Conservation (phyloP, 1,140 invertebrate species). For the Pseudoatta argentina region DNA sequence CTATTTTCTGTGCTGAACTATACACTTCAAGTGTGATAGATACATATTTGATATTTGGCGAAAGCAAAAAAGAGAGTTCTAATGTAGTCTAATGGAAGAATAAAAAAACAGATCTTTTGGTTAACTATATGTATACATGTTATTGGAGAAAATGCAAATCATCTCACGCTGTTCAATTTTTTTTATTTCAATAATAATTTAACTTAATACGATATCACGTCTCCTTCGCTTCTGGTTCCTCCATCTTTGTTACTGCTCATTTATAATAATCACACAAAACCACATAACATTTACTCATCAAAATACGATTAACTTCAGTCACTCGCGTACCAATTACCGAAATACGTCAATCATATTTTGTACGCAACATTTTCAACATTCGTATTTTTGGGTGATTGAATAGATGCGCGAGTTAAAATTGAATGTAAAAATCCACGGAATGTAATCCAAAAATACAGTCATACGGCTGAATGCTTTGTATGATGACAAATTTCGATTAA, state of each 20-base stretch:
- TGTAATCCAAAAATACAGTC: neutral
- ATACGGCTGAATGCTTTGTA: neutral
- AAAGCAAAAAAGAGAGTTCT: too few relatives aligned
- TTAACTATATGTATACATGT: too few relatives aligned
- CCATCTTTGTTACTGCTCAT: neutral
- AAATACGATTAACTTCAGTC: neutral
- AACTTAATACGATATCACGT: neutral
- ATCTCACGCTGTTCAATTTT: neutral
- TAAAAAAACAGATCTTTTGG: too few relatives aligned
- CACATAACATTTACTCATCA: neutral
- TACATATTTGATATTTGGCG: too few relatives aligned
- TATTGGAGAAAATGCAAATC: neutral
- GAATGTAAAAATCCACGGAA: neutral
- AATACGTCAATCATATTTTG: slow-evolving; percentile 6
- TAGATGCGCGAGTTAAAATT: neutral
- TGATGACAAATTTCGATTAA: neutral
- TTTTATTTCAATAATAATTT: neutral
- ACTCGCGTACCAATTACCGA: neutral
- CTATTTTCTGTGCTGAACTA: too few relatives aligned
- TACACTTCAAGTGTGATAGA: too few relatives aligned
- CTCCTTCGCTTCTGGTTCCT: neutral
- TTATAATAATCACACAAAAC: too few relatives aligned
- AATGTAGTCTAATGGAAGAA: too few relatives aligned
- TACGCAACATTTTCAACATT: neutral
- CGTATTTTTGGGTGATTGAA: neutral